Evolutionary conservation across 1,140 invertebrate genomes (phyloP), one percentile per base, ranked within the genome.

Genomic region (Lanistes nyassanus): DNA sequence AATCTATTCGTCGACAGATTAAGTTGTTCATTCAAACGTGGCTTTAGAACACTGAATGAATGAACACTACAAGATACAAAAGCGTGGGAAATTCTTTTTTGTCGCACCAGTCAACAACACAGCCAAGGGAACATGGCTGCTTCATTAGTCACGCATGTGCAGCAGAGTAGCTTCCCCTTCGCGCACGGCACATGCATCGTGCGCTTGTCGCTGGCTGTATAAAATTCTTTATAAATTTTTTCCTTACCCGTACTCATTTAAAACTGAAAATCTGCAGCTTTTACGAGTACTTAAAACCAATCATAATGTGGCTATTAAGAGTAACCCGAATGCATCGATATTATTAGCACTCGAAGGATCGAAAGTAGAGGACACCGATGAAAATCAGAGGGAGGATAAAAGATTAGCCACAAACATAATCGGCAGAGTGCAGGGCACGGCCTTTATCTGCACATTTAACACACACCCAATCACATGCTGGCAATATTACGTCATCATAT

Each of bases 111-210:
- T 58, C 70, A 72, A 60, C 70, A 29, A 42, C 42, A 56, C 42
- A 42, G 56, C 70, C 55, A 29, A 53, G 60, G 51, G 42, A 72
- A 72, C 56, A 72, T 72, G 70, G 70, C 70, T 29, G 70, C 69
- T 71, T 53, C 69, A 58, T 71, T 55, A 71, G 26, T 71, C 69
- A 58, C 67, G n/a, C 26, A 34, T 60, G 60, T 37, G 23, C 55
- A 26, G 56, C 70, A 72, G 70, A 72, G 70, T 72, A 56, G 55
- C 55, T 34, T 72, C 70, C 70, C 70, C 60, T 72, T 36, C 21
- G 7, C 9, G 19, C 39, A 29, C 23, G 19, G 19, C 68, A 56
- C 53, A 36, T 55, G 56, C 70, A 55, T 34, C 26, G 67, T 11
- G 37, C 62, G 29, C 19, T 34, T 21, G 26, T 36, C 62, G 31